A percentile compares a stretch with the other conserved stretches of the same genome.
Conservation (phyloP, 2,888 invertebrate species). For the Fabriciana adippe region DNA sequence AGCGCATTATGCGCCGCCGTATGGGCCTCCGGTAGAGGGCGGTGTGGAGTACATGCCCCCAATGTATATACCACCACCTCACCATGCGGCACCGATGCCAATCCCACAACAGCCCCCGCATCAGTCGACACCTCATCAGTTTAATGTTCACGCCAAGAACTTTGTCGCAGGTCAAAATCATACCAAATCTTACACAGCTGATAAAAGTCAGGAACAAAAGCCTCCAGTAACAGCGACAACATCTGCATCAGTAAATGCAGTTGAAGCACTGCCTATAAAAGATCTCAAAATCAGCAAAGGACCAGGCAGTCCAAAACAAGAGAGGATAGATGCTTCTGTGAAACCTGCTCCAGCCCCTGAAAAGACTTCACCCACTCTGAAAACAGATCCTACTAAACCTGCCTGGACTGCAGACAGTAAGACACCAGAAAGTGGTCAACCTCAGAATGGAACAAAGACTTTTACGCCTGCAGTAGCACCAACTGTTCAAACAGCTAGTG, state of each 20-base stretch:
- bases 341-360: constrained; percentile 55
- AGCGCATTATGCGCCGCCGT: constrained; percentile 68
- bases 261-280: constrained; percentile 69
- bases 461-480: constrained; percentile 58
- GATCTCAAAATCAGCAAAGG: constrained; percentile 71
- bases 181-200: constrained; percentile 51
- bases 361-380: constrained; percentile 55
- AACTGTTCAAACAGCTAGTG: constrained; percentile 51
- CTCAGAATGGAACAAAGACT: constrained; percentile 48
- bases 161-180: constrained; percentile 73
- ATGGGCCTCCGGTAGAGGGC: constrained; percentile 67
- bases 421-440: constrained; percentile 39
- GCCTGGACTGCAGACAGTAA: constrained; percentile 63
- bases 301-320: constrained; percentile 69
- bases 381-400: constrained; percentile 62
- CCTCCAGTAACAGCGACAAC: constrained; percentile 52
- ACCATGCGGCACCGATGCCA: constrained; percentile 61
- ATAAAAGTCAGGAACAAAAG: constrained; percentile 59
- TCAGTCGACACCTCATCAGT: constrained; percentile 66
- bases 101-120: constrained; percentile 63
- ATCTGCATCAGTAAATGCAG: constrained; percentile 50
- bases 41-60: constrained; percentile 73
- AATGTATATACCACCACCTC: constrained; percentile 70
- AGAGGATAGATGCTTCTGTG: constrained; percentile 50
- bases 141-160: constrained; percentile 79